Evolutionary conservation across 2,888 invertebrate species (phyloP).

Genomic region (Aphidius colemani): DNA sequence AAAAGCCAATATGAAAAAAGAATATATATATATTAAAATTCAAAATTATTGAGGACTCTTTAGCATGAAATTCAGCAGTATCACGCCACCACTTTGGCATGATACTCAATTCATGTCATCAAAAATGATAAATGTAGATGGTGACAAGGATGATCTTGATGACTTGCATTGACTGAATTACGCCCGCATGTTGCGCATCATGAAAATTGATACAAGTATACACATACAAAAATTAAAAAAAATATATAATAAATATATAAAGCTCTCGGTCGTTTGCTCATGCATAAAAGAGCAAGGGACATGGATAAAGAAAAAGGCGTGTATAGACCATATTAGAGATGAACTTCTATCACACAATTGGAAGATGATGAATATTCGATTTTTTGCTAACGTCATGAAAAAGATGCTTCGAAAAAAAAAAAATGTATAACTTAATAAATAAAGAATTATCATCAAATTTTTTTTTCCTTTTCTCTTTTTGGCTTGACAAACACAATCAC

Average conservation of each 20-base stretch:
- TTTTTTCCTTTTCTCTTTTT: too few relatives aligned
- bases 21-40: slow-evolving; percentile 27
- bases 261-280: slow-evolving; percentile 23
- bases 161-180: slow-evolving; percentile 57
- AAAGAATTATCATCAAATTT: slow-evolving; percentile 39
- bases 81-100: slow-evolving; percentile 53
- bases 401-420: slow-evolving; percentile 17
- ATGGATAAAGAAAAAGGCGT: slow-evolving; percentile 33
- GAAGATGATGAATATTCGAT: slow-evolving; percentile 49
- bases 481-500: too few relatives aligned
- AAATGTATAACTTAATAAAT: background rate
- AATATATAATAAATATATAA: slow-evolving; percentile 8
- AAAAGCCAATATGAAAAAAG: too few relatives aligned
- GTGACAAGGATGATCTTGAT: slow-evolving; percentile 50
- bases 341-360: slow-evolving; percentile 50
- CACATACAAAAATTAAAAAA: background rate
- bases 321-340: slow-evolving; percentile 39
- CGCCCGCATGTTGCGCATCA: slow-evolving; percentile 41
- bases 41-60: slow-evolving; percentile 14
- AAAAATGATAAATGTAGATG: slow-evolving; percentile 49
- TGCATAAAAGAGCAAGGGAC: slow-evolving; percentile 20
- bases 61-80: slow-evolving; percentile 46
- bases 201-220: background rate
- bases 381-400: slow-evolving; percentile 31
- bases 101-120: slow-evolving; percentile 50